phyloP scores from a whole-genome alignment of 1,140 invertebrate genomes.

The Thalassaphorura encarpata region DNA sequence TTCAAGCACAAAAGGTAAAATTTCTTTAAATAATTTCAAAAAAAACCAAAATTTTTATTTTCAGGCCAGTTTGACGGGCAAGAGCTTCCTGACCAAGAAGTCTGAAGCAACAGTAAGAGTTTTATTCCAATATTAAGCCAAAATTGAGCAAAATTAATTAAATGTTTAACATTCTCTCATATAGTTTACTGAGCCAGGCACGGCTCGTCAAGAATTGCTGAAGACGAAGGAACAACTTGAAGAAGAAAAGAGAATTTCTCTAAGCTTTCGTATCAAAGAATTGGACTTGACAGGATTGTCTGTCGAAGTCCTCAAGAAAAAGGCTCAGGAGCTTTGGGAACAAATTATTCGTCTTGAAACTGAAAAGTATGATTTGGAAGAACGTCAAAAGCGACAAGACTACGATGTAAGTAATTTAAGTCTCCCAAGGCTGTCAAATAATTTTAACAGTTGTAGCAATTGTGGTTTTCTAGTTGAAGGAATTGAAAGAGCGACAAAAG shows the following conservation, averaged over 20 bases:
- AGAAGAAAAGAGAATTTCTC: slow-evolving; percentile 94
- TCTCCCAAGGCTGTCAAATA: not conserved
- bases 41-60: not conserved
- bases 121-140: too few relatives aligned
- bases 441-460: not conserved
- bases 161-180: too few relatives aligned
- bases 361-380: slow-evolving; percentile 98
- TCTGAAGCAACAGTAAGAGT: too few relatives aligned
- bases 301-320: slow-evolving; percentile 69
- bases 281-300: slow-evolving; percentile 69
- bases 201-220: slow-evolving; percentile 82
- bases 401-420: slow-evolving; percentile 76
- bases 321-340: slow-evolving; percentile 90
- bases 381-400: slow-evolving; percentile 97
- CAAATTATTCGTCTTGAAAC: slow-evolving; percentile 91
- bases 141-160: too few relatives aligned
- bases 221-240: slow-evolving; percentile 99
- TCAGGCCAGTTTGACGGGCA: too few relatives aligned
- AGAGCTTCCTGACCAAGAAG: too few relatives aligned
- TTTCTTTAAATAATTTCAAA: too few relatives aligned
- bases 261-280: slow-evolving; percentile 90
- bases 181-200: too few relatives aligned
- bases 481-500: slow-evolving; percentile 94
- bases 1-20: slow-evolving; percentile 35
- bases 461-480: slow-evolving; percentile 68